Evolutionary conservation across 2,113 vertebrate species (phyloP).

Genomic region (Notarius lentiginosus): DNA sequence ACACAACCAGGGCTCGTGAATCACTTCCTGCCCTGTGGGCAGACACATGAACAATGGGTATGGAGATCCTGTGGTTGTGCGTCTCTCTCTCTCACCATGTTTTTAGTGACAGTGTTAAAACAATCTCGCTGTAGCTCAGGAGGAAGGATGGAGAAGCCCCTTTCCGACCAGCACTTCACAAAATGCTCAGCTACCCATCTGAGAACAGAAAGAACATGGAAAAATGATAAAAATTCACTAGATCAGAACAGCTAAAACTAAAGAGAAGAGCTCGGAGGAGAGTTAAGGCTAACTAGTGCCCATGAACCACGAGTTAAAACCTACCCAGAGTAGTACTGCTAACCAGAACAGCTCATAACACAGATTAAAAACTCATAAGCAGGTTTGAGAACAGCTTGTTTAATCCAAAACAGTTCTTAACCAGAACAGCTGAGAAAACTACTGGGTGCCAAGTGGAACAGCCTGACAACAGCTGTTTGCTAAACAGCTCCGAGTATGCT

Average conservation of each 20-base stretch:
- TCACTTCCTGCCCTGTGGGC: constrained; percentile 10
- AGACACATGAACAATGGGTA: neutral
- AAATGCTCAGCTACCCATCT: constrained; percentile 90
- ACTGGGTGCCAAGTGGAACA: constrained; percentile 12
- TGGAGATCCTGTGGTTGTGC: constrained; percentile 8
- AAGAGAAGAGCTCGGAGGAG: neutral
- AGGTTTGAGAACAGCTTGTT: neutral
- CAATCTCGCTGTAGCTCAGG: constrained; percentile 85
- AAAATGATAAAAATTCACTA: neutral
- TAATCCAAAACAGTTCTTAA: neutral
- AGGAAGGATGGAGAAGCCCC: constrained; percentile 85
- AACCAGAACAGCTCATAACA: neutral
- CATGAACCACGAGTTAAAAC: neutral
- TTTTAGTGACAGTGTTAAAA: constrained; percentile 76
- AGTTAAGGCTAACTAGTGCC: neutral
- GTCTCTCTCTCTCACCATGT: constrained; percentile 78
- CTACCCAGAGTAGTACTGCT: neutral
- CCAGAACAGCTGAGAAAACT: neutral
- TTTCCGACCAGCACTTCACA: constrained; percentile 89
- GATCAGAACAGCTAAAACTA: neutral
- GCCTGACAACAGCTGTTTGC: neutral
- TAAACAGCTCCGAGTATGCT: neutral
- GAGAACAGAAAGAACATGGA: constrained; percentile 41
- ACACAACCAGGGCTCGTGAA: constrained; percentile 22
- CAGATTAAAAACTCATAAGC: neutral